A percentile compares a stretch with the other conserved stretches of the same genome.
These are phyloP conservation scores for Trimorus sp. DNA, from an alignment of 2,888 invertebrate species.

Conservation along the genomic window DNA sequence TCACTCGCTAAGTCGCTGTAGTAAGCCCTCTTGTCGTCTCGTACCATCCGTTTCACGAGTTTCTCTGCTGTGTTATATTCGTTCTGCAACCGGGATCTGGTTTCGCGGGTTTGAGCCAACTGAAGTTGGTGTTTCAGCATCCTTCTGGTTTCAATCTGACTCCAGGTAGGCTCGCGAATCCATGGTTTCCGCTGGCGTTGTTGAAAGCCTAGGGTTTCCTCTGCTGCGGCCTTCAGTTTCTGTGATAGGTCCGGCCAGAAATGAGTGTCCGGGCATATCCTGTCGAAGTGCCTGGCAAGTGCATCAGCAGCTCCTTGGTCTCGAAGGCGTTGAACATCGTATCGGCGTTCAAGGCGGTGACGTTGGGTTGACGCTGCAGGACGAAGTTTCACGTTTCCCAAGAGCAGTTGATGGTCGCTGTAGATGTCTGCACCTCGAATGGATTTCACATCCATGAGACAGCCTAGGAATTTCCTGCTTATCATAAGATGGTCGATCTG, in stretches of 20 bases:
- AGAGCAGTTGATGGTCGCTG: constrained; percentile 45
- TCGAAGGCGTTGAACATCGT: constrained; percentile 2
- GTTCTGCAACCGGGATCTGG: not conserved
- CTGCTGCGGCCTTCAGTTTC: not conserved
- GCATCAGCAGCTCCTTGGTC: not conserved
- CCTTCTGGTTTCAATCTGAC: constrained; percentile 23
- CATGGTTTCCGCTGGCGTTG: constrained; percentile 20
- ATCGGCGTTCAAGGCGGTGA: constrained; percentile 10
- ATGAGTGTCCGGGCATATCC: constrained; percentile 1
- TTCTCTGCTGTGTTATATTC: constrained; percentile 28
- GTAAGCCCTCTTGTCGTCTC: constrained; percentile 27
- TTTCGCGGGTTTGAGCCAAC: constrained; percentile 5
- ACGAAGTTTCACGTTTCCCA: constrained; percentile 11
- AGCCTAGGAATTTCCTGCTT: constrained; percentile 30
- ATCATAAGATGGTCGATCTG: constrained; percentile 41
- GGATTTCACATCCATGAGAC: constrained; percentile 27
- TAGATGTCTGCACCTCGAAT: constrained; percentile 18
- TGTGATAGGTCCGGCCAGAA: constrained; percentile 1
- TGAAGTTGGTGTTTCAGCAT: constrained; percentile 15
- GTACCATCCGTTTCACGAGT: constrained; percentile 20
- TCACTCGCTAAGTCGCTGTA: constrained; percentile 16
- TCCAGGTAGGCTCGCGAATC: constrained; percentile 26
- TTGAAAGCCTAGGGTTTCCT: constrained; percentile 10
- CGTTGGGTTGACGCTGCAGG: constrained; percentile 11
- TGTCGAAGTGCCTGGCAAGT: not conserved